These are phyloP conservation scores for Stramonita haemastoma DNA, from an alignment of 2,888 invertebrate genomes.

Conservation along the genomic window DNA sequence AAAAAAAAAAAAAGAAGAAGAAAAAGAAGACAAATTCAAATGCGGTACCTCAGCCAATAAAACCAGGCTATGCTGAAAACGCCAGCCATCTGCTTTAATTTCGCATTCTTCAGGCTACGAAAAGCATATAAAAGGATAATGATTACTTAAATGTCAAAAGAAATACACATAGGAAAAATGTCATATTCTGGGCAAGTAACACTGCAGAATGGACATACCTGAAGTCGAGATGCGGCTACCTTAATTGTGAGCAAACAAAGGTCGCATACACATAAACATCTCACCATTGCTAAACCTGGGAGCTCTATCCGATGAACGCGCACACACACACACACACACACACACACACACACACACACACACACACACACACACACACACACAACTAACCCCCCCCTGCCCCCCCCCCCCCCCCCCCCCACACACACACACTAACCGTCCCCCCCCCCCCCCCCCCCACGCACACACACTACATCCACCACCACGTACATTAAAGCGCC, in stretches of 20 bases:
- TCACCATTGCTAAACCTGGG: too few relatives aligned
- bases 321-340: background rate
- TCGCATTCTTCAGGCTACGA: too few relatives aligned
- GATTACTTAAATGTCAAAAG: background rate
- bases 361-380: background rate
- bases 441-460: too few relatives aligned
- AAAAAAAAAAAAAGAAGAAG: background rate
- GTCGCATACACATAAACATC: background rate
- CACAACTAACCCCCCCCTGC: background rate
- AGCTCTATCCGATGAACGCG: background rate
- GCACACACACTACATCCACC: too few relatives aligned
- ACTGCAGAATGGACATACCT: too few relatives aligned
- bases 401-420: background rate
- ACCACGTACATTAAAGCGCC: conserved; percentile 46
- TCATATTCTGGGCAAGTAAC: background rate
- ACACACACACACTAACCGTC: background rate
- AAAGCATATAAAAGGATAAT: too few relatives aligned
- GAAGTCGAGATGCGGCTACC: too few relatives aligned
- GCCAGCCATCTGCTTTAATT: too few relatives aligned
- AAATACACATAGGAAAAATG: background rate
- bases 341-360: background rate
- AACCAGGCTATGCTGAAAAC: too few relatives aligned
- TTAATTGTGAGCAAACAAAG: background rate
- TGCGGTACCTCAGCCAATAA: too few relatives aligned
- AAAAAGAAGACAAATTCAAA: background rate